Evolutionary conservation across 2,113 vertebrate genomes (phyloP).

Genomic region (Acanthisitta chloris): DNA sequence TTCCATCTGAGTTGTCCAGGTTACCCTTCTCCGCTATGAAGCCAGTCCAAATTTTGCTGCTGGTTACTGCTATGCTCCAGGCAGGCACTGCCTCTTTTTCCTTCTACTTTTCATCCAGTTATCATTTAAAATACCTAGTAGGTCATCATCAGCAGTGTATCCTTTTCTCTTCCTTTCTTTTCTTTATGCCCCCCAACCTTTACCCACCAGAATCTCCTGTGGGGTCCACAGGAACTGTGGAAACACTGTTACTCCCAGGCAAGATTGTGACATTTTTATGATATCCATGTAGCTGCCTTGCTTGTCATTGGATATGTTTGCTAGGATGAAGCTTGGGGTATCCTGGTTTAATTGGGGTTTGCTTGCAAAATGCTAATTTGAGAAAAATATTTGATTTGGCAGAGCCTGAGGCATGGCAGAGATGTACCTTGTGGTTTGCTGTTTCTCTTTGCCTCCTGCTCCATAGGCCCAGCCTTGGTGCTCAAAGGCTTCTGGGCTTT

Average conservation of each 20-base stretch:
- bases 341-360: neutral
- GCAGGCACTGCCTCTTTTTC: neutral
- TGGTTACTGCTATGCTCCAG: neutral
- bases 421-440: neutral
- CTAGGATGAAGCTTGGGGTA: neutral
- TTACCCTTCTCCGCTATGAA: neutral
- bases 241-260: neutral
- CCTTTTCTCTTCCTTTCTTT: neutral
- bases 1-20: neutral
- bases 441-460: neutral
- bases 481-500: neutral
- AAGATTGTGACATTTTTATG: accelerated
- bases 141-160: neutral
- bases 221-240: neutral
- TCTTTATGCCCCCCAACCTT: neutral
- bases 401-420: neutral
- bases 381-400: neutral
- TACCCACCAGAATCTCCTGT: neutral
- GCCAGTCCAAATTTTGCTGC: neutral
- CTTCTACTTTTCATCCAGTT: neutral
- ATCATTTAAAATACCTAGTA: neutral
- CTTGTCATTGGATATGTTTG: neutral
- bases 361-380: neutral
- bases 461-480: neutral
- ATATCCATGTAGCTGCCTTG: neutral